Percentiles rank a stretch among this genome's conserved stretches.
Evolutionary conservation across 2,113 vertebrate species (phyloP).

Genomic region (Ptilonorhynchus violaceus): DNA sequence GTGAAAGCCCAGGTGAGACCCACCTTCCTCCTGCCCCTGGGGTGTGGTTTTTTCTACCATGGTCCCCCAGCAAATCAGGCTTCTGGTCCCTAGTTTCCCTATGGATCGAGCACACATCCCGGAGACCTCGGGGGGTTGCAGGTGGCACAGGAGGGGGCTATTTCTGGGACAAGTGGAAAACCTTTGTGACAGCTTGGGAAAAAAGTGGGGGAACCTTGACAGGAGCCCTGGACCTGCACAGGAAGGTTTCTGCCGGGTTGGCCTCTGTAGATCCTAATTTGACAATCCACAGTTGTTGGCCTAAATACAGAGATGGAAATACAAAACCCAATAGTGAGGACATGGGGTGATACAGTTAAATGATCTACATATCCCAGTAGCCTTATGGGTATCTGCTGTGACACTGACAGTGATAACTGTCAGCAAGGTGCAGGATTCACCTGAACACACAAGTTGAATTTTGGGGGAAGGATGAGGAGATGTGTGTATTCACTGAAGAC

Average conservation of each 20-base stretch:
- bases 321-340: not conserved
- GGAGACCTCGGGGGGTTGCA: not conserved
- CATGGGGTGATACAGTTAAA: not conserved
- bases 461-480: not conserved
- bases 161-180: not conserved
- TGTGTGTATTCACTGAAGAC: not conserved
- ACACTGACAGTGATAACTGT: not conserved
- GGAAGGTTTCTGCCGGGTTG: not conserved
- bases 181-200: not conserved
- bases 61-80: not conserved
- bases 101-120: not conserved
- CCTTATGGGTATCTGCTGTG: not conserved
- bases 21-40: not conserved
- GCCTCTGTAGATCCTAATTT: not conserved
- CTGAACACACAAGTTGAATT: not conserved
- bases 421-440: not conserved
- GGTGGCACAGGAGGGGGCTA: not conserved
- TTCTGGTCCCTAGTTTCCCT: not conserved
- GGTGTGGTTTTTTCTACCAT: not conserved
- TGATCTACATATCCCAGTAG: not conserved
- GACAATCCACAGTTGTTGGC: not conserved
- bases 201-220: not conserved
- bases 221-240: not conserved
- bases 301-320: not conserved
- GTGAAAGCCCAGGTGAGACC: constrained; percentile 77